Conservation (phyloP, 2,888 invertebrate species). For the Leucoma salicis region DNA sequence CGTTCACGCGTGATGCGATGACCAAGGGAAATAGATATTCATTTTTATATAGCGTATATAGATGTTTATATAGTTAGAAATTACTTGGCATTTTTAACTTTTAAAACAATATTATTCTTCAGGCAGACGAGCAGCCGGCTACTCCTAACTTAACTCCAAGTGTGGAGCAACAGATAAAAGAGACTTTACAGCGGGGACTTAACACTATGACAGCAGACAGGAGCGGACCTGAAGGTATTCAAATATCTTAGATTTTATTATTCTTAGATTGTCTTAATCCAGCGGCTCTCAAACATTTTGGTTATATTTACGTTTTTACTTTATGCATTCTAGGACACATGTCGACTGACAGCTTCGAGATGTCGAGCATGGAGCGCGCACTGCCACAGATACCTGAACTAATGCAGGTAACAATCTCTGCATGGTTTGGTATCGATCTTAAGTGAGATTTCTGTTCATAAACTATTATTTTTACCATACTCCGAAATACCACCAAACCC, state of each 20-base stretch:
- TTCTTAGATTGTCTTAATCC: too few relatives aligned
- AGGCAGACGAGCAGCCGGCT: conserved; percentile 30
- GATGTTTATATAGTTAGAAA: neutral
- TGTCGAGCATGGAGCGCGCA: conserved; percentile 72
- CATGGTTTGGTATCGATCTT: too few relatives aligned
- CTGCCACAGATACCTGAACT: conserved; percentile 53
- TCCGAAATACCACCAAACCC: too few relatives aligned
- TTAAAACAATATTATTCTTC: neutral
- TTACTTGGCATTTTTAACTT: neutral
- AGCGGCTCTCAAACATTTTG: too few relatives aligned
- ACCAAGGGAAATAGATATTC: too few relatives aligned
- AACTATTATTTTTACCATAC: too few relatives aligned
- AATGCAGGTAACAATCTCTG: conserved; percentile 52
- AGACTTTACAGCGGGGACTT: conserved; percentile 67
- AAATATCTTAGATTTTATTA: too few relatives aligned
- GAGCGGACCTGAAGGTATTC: conserved; percentile 48
- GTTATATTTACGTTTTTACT: too few relatives aligned
- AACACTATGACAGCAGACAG: conserved; percentile 53
- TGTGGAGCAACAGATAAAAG: conserved; percentile 70
- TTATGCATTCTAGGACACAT: conserved; percentile 53
- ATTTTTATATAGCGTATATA: neutral
- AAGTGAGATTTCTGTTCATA: too few relatives aligned
- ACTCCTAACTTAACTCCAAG: conserved; percentile 41
- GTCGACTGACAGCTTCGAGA: conserved; percentile 76
- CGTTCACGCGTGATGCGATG: too few relatives aligned